Evolutionary conservation across 2,888 invertebrate species (phyloP), one percentile per base, ranked within the genome.

Genomic region (Eudemis profundana): DNA sequence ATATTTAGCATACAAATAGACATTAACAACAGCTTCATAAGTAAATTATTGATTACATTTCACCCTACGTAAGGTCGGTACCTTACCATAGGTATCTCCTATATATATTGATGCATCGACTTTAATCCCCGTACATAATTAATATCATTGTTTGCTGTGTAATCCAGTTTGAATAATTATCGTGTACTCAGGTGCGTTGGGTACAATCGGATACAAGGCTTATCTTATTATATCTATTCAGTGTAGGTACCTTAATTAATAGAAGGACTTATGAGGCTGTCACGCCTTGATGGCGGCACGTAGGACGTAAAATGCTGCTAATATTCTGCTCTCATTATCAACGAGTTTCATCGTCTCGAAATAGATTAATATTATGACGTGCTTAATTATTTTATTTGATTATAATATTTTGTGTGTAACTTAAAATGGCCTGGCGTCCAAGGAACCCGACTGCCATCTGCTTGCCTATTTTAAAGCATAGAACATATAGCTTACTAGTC

Each of bases 131-230:
- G 42, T 36, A 33, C 38, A 42, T 51, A 50, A 57, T 64, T 59
- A 57, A 64, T 64, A 44, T 27, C 17, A 61, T 42, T 57, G 44
- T 42, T 47, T 49, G 33, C 36, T 17, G n/a, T 38, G n/a, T 61
- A 50, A 64, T 64, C 57, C 57, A n/a, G 50, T 49, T 63, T 57
- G 63, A 63, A 56, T 63, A 57, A 64, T 59, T 44, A 59, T 44
- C 44, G 57, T 36, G 46, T 36, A 33, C 50, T 29, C 62, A 47
- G 54, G 54, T 47, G 62, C 7, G 53, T 29, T 36, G 46, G 27
- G 12, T 10, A 56, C 57, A 57, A 57, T 56, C 17, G 29, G 63
- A 44, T 50, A 51, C 57, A 50, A 33, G 49, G 62, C 46, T 57
- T 47, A 44, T 57, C 50, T 57, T 64, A 64, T n/a, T n/a, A n/a